Evolutionary conservation across 2,113 vertebrate genomes (phyloP).

Genomic region (Aix galericulata): DNA sequence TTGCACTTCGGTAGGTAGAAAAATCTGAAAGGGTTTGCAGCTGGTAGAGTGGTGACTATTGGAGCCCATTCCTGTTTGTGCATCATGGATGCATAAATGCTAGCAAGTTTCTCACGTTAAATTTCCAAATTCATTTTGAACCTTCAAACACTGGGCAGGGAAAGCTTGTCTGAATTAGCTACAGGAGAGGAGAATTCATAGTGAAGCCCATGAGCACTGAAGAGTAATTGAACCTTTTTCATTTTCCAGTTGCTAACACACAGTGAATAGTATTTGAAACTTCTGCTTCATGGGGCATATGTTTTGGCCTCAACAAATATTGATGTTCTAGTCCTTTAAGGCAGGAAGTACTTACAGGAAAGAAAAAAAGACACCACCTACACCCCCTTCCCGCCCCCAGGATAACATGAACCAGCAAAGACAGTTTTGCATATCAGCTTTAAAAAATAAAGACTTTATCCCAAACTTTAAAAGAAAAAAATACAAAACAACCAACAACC

Average conservation of each 20-base stretch:
- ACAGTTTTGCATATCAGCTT: neutral
- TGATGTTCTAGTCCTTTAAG: neutral
- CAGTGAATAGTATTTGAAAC: neutral
- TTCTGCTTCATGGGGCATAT: neutral
- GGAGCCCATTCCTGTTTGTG: neutral
- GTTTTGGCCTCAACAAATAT: neutral
- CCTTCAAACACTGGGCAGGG: neutral
- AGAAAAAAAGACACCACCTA: neutral
- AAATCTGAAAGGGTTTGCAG: neutral
- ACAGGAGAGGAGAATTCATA: neutral
- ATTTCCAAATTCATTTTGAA: neutral
- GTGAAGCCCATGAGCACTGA: neutral
- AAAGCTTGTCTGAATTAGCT: neutral
- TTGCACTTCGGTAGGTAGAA: neutral
- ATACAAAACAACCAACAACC: neutral
- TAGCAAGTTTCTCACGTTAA: neutral
- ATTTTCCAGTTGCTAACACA: neutral
- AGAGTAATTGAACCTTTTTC: neutral
- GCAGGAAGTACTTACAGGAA: neutral
- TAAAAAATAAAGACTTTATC: neutral
- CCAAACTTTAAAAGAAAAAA: neutral
- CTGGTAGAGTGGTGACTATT: neutral
- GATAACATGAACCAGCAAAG: neutral
- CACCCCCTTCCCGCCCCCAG: neutral
- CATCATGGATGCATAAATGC: neutral